A percentile compares a stretch with the other conserved stretches of the same genome.
Evolutionary conservation across 1,140 invertebrate genomes (phyloP).

Genomic region (Eueides isabella): DNA sequence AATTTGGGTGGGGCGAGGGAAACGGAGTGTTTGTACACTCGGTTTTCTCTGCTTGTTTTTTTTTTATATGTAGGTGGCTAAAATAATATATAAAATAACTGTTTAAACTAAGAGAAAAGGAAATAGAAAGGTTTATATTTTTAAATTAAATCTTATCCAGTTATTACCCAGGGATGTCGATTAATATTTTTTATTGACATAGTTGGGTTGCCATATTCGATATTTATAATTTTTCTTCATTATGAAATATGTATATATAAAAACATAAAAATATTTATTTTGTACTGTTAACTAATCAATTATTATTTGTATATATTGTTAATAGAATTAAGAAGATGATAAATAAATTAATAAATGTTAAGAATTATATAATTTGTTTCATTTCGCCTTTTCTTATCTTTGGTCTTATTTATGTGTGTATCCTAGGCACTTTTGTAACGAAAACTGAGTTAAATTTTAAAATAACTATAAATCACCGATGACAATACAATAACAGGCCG

Average conservation of each 20-base stretch:
- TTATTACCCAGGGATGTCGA: not conserved
- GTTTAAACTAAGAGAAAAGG: too few species aligned
- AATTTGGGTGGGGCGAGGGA: too few species aligned
- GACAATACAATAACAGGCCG: too few species aligned
- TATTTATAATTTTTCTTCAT: not conserved
- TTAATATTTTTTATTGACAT: not conserved
- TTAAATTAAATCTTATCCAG: too few species aligned
- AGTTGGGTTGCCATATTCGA: conserved; percentile 1
- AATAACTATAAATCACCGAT: too few species aligned
- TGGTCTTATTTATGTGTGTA: not conserved
- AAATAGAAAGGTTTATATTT: too few species aligned
- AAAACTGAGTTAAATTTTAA: too few species aligned
- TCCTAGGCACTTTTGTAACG: not conserved
- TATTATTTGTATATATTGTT: conserved; percentile 34
- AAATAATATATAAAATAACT: too few species aligned
- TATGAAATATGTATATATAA: not conserved
- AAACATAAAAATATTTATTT: not conserved
- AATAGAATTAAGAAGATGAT: conserved; percentile 21
- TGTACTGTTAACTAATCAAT: conserved; percentile 1
- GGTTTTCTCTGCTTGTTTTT: too few species aligned
- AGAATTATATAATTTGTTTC: not conserved
- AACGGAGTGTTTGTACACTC: too few species aligned
- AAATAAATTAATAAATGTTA: not conserved
- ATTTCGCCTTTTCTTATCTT: not conserved
- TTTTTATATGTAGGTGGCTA: too few species aligned